phyloP scores from a whole-genome alignment of 2,113 vertebrate species.

The Pelecanoides urinatrix region DNA sequence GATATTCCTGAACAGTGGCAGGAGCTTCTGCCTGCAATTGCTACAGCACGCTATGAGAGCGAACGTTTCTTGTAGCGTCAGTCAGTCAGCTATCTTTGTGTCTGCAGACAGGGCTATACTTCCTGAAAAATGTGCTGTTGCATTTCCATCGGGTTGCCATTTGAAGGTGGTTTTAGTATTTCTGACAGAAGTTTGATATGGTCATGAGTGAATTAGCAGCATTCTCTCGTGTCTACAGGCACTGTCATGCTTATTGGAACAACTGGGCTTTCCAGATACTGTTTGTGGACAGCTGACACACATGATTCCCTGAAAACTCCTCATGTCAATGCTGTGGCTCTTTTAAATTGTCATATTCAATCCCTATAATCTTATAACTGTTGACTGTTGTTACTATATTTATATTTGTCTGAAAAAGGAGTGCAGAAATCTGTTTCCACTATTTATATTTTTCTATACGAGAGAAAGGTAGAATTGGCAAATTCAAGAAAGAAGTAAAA shows the following conservation, averaged over 20 bases:
- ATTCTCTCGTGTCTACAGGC: neutral
- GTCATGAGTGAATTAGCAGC: neutral
- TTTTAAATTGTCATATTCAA: neutral
- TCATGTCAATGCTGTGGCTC: neutral
- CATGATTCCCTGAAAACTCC: neutral
- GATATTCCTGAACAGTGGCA: neutral
- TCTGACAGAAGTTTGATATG: neutral
- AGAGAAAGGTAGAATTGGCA: neutral
- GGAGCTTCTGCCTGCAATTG: neutral
- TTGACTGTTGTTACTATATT: neutral
- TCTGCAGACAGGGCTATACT: neutral
- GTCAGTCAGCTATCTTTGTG: neutral
- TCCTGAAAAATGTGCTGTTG: conserved; percentile 16
- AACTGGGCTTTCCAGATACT: neutral
- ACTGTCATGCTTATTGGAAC: neutral
- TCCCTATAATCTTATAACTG: neutral
- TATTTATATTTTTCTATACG: neutral
- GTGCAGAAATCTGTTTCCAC: neutral
- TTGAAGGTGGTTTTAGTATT: neutral
- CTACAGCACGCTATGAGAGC: accelerated
- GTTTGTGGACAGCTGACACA: neutral
- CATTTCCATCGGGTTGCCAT: neutral
- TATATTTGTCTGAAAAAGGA: neutral
- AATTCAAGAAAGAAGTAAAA: neutral
- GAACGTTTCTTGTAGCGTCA: neutral